Evolutionary conservation across 1,140 invertebrate species (phyloP), one percentile per base, ranked within the genome.

Genomic region (Carposina sasakii): DNA sequence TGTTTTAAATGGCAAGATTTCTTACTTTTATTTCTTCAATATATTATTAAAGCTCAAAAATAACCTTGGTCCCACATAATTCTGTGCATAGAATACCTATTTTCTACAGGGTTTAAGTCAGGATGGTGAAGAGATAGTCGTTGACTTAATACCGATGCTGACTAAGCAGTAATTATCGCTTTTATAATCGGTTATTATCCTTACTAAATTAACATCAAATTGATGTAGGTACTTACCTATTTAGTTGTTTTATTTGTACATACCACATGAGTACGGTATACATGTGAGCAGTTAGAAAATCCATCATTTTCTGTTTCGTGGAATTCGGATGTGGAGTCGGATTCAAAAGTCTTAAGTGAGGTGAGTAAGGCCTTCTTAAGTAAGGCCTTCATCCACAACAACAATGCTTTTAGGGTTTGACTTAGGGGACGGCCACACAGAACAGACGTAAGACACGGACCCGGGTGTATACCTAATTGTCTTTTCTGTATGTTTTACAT

Each of bases 51-150:
- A n/a, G n/a, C n/a, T n/a, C n/a, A n/a, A n/a, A n/a, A n/a, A n/a
- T n/a, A n/a, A n/a, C n/a, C n/a, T n/a, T 26, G 26, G 16, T 1
- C 45, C 52, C 8, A 63, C 48, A 33, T 51, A 37, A 42, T 42
- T 42, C 46, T n/a, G n/a, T n/a, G n/a, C n/a, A n/a, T n/a, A 6
- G 52, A 37, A 40, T 57, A 54, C n/a, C 57, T 42, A 30, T 48
- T 47, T 37, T 65, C 52, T n/a, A 67, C 54, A 10, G 61, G 61
- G 46, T 66, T 70, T 9, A 70, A 43, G 31, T 69, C 63, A 10
- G 56, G 58, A 37, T 68, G 54, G 40, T 59, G 52, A 5, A 54
- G 52, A 2, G 63, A 63, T 26, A 70, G 49, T 15, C 57, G 33
- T 15, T 20, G 3, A 64, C 56, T 19, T 43, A 61, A 46, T 54